These are phyloP conservation scores for Anthoptus insignis DNA, from an alignment of 2,888 invertebrate species.

Conservation along the genomic window DNA sequence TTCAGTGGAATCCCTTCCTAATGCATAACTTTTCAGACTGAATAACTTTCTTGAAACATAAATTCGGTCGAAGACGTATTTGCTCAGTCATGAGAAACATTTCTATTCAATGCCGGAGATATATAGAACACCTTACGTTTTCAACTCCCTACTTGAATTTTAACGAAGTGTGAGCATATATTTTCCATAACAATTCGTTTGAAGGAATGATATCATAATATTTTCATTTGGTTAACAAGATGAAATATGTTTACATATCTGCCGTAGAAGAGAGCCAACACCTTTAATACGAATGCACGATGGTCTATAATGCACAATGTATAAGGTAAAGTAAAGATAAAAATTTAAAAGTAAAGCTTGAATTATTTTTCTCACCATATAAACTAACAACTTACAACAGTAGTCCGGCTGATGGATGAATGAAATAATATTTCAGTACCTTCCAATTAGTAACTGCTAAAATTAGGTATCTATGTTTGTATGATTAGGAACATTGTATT, in stretches of 20 bases:
- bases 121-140: constrained; percentile 23
- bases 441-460: too few relatives aligned
- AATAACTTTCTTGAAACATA: constrained; percentile 23
- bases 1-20: background rate
- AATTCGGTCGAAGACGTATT: constrained; percentile 23
- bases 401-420: too few relatives aligned
- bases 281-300: too few relatives aligned
- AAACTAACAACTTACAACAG: too few relatives aligned
- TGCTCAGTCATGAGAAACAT: constrained; percentile 32
- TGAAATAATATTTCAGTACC: too few relatives aligned
- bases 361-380: too few relatives aligned
- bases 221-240: constrained; percentile 2
- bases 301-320: too few relatives aligned
- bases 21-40: constrained; percentile 13
- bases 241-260: background rate
- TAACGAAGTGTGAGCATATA: constrained; percentile 27
- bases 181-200: constrained; percentile 15
- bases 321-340: too few relatives aligned
- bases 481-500: too few relatives aligned
- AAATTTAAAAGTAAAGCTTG: too few relatives aligned
- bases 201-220: background rate
- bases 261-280: too few relatives aligned
- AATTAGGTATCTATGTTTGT: too few relatives aligned
- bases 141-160: constrained; percentile 21
- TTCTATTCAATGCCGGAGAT: constrained; percentile 22